Evolutionary conservation across 2,113 vertebrate species (phyloP).

Genomic region (Platanista minor): DNA sequence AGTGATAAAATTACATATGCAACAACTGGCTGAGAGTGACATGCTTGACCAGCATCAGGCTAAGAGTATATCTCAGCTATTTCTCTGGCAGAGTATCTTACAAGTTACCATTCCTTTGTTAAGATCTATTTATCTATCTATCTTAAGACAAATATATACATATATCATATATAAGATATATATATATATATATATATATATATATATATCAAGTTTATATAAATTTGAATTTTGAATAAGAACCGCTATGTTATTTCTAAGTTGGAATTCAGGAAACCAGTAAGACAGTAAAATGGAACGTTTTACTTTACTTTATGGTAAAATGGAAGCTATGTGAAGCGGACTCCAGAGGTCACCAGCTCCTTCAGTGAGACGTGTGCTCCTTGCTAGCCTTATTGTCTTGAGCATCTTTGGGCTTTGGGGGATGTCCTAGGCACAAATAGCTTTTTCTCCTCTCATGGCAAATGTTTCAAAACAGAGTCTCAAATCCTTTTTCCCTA

Average conservation of each 20-base stretch:
- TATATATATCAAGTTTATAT: neutral
- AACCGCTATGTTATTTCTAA: constrained; percentile 4
- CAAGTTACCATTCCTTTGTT: neutral
- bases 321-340: neutral
- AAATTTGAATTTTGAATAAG: neutral
- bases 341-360: neutral
- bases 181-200: neutral
- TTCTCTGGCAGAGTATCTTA: neutral
- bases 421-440: neutral
- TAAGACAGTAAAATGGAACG: neutral
- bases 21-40: neutral
- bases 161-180: neutral
- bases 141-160: neutral
- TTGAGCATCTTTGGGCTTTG: neutral
- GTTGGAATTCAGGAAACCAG: constrained; percentile 24
- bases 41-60: neutral
- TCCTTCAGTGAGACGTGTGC: neutral
- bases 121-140: neutral
- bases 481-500: neutral
- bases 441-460: neutral
- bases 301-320: neutral
- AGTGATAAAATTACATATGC: neutral
- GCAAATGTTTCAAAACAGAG: neutral
- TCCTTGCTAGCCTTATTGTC: neutral
- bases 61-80: neutral